Evolutionary conservation across 2,797 vertebrate species (phyloP).

Genomic region (Lepidocolaptes lacrymiger): DNA sequence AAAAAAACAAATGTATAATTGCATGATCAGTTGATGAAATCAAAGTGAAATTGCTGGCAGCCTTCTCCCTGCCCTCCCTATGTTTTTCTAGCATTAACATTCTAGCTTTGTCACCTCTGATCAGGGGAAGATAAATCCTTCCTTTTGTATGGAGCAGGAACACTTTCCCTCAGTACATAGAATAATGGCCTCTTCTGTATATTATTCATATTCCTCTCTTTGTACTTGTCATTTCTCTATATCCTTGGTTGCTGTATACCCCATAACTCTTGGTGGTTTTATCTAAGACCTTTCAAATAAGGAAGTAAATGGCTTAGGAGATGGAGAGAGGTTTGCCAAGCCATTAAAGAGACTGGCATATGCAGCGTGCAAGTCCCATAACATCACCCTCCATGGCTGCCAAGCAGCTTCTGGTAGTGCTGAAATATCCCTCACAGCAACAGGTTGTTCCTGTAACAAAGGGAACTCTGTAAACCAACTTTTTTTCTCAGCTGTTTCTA

Average conservation of each 20-base stretch:
- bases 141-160: slow-evolving; percentile 50
- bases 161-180: slow-evolving; percentile 18
- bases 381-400: not conserved
- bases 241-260: not conserved
- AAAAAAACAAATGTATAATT: slow-evolving; percentile 35
- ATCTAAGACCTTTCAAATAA: slow-evolving; percentile 10
- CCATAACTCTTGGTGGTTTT: slow-evolving; percentile 41
- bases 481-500: not conserved
- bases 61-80: slow-evolving; percentile 30
- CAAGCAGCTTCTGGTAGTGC: not conserved
- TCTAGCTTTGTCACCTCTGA: slow-evolving; percentile 40
- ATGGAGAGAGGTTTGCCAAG: not conserved
- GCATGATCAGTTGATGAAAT: slow-evolving; percentile 16
- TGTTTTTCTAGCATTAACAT: slow-evolving; percentile 52
- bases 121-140: slow-evolving; percentile 52
- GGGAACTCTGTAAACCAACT: too few species aligned
- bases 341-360: not conserved
- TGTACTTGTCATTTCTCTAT: slow-evolving; percentile 39
- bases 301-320: not conserved
- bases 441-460: not conserved
- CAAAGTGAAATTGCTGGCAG: not conserved
- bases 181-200: slow-evolving; percentile 40
- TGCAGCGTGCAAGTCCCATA: not conserved
- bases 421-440: not conserved
- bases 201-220: slow-evolving; percentile 59